Percentiles rank a stretch among this genome's conserved stretches.
Conservation (phyloP, 2,888 invertebrate genomes). For the Scaptomyza caliginosa region DNA sequence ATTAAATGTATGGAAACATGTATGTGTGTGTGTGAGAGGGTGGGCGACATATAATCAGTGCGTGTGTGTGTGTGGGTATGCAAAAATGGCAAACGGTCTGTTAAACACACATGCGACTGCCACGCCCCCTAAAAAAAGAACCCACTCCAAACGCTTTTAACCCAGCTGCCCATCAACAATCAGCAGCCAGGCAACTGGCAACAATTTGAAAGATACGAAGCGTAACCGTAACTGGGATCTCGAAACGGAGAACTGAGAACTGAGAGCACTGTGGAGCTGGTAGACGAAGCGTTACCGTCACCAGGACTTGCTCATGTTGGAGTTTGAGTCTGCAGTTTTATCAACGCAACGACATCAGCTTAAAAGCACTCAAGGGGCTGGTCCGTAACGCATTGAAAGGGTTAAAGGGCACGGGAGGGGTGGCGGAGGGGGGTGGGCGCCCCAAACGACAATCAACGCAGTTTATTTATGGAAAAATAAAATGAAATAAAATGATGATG, state of each 20-base stretch:
- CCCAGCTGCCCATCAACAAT: slow-evolving; percentile 58
- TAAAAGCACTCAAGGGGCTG: slow-evolving; percentile 77
- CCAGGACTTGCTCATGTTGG: slow-evolving; percentile 60
- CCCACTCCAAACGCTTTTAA: neutral
- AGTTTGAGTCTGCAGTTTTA: slow-evolving; percentile 73
- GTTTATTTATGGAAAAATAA: slow-evolving; percentile 80
- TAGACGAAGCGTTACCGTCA: slow-evolving; percentile 15
- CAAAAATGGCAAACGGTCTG: slow-evolving; percentile 81
- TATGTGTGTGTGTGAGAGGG: slow-evolving; percentile 17
- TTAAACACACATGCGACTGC: slow-evolving; percentile 76
- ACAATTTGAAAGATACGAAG: slow-evolving; percentile 79
- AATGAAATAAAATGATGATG: slow-evolving; percentile 80
- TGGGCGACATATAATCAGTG: slow-evolving; percentile 68
- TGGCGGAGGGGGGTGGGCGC: neutral
- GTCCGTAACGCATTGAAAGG: slow-evolving; percentile 43
- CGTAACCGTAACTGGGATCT: slow-evolving; percentile 64
- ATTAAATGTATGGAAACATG: slow-evolving; percentile 61
- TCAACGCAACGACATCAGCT: slow-evolving; percentile 77
- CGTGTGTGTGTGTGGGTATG: slow-evolving; percentile 56
- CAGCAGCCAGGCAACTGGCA: slow-evolving; percentile 63
- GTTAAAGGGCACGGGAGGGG: slow-evolving; percentile 45
- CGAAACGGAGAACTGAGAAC: slow-evolving; percentile 10
- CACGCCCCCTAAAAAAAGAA: slow-evolving; percentile 42
- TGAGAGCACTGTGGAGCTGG: slow-evolving; percentile 10
- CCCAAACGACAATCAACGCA: slow-evolving; percentile 75